Conservation (phyloP, 2,888 invertebrate genomes). For the Oscheius myriophilus region DNA sequence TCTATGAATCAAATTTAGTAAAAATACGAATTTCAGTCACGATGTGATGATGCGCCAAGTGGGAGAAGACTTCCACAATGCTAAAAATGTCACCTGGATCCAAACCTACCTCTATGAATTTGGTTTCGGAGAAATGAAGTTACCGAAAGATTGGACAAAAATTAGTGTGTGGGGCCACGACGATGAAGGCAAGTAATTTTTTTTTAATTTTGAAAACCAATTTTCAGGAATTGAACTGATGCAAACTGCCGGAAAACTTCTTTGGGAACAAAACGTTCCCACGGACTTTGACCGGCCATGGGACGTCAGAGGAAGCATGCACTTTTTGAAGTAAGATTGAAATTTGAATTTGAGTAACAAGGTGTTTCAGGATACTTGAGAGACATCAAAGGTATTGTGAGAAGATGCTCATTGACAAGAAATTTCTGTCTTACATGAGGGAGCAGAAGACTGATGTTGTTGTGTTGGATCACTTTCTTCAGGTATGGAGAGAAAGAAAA, state of each 20-base stretch:
- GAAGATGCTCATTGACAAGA: slow-evolving; percentile 48
- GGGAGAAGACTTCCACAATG: slow-evolving; percentile 42
- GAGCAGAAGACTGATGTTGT: slow-evolving; percentile 50
- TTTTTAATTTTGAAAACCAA: too few relatives aligned
- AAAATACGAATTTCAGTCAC: too few relatives aligned
- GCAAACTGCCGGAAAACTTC: slow-evolving; percentile 46
- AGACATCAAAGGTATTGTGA: slow-evolving; percentile 58
- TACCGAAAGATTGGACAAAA: slow-evolving; percentile 54
- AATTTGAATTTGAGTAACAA: not conserved
- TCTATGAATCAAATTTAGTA: too few relatives aligned
- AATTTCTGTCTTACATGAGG: slow-evolving; percentile 42
- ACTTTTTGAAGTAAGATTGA: slow-evolving; percentile 49
- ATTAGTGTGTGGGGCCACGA: slow-evolving; percentile 48
- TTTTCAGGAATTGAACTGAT: slow-evolving; percentile 43
- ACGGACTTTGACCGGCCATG: slow-evolving; percentile 57
- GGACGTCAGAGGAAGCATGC: slow-evolving; percentile 56
- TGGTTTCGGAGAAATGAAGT: slow-evolving; percentile 53
- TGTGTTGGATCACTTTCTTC: slow-evolving; percentile 65
- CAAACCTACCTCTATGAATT: slow-evolving; percentile 65
- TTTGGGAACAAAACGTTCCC: slow-evolving; percentile 59
- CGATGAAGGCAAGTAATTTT: slow-evolving; percentile 38
- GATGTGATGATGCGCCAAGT: slow-evolving; percentile 67
- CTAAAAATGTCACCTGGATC: slow-evolving; percentile 59
- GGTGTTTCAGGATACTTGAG: slow-evolving; percentile 51
- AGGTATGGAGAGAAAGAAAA: slow-evolving; percentile 37